Evolutionary conservation across 2,888 invertebrate genomes (phyloP), one percentile per base, ranked within the genome.

Genomic region (Diplazon laetatorius): DNA sequence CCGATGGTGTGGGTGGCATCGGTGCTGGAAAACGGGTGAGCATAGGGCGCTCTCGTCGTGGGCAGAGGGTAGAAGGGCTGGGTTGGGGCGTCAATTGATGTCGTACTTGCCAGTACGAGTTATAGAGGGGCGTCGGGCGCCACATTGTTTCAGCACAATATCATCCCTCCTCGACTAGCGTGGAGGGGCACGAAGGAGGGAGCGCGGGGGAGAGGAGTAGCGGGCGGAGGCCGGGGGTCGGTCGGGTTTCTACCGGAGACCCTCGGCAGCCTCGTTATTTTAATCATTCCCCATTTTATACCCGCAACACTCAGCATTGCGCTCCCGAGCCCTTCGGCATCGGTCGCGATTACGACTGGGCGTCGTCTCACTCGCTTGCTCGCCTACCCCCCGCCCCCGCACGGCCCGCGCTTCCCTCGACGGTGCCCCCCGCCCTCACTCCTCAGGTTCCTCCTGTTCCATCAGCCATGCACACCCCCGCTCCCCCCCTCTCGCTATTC

Each of bases 211-310:
- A 12, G 12, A 37, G 71, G 14, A 44, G 70, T 39, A 59, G 82
- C 80, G 30, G 63, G 48, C 16, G 1, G 44, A 22, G 48, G 57
- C n/a, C n/a, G 44, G 46, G 60, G 50, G 81, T n/a, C 18, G 18
- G 48, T n/a, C 6, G 52, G 14, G 1, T 14, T 1, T 86, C 82
- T 81, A 77, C 83, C 82, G 85, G 84, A 84, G 85, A 85, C 83
- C 83, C 85, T 84, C 81, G 82, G 83, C 85, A 86, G 87, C 85
- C 87, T 89, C 89, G 89, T 89, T 89, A 89, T 88, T 89, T 89
- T 89, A 89, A 89, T 89, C 89, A 89, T 89, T 86, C 87, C 87
- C 86, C 85, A 85, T 89, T 89, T 89, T 88, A 87, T 85, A 86
- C 84, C 86, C 85, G 85, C 87, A 87, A 87, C 85, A 86, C 86